These are phyloP conservation scores for Clistopyga incitator DNA, from an alignment of 2,888 invertebrate genomes.

Conservation along the genomic window DNA sequence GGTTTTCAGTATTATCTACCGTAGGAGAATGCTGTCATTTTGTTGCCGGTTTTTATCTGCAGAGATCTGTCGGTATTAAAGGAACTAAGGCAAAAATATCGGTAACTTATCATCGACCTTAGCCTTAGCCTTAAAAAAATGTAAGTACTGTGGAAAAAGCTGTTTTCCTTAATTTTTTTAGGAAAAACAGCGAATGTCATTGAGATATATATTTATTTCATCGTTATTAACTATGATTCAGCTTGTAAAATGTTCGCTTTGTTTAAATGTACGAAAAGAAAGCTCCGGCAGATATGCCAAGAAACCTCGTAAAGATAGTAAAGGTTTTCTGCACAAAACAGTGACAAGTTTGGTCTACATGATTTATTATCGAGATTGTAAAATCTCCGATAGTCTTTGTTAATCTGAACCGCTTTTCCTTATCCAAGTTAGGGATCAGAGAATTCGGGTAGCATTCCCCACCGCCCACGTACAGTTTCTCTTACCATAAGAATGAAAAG, in stretches of 20 bases:
- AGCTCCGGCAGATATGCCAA: neutral
- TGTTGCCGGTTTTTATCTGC: neutral
- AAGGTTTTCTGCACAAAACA: neutral
- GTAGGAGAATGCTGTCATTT: neutral
- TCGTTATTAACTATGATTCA: no score
- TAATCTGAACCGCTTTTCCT: neutral
- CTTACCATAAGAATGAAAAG: neutral
- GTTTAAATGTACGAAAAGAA: no score
- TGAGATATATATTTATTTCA: neutral
- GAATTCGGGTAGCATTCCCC: conserved; percentile 4
- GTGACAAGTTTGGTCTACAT: neutral
- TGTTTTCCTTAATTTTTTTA: no score
- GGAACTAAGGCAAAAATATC: no score
- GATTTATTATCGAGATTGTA: conserved; percentile 14
- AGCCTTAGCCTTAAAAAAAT: no score
- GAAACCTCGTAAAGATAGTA: neutral
- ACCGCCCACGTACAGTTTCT: neutral
- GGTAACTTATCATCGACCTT: neutral
- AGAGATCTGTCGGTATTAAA: no score
- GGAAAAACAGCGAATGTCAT: no score
- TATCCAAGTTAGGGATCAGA: conserved; percentile 3
- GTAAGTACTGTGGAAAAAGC: no score
- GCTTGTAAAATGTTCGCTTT: no score
- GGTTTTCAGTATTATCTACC: neutral
- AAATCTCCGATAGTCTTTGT: conserved; percentile 27